Base-by-base conservation (phyloP, 2,113 vertebrate species). In the Noturus placidus region DNA sequence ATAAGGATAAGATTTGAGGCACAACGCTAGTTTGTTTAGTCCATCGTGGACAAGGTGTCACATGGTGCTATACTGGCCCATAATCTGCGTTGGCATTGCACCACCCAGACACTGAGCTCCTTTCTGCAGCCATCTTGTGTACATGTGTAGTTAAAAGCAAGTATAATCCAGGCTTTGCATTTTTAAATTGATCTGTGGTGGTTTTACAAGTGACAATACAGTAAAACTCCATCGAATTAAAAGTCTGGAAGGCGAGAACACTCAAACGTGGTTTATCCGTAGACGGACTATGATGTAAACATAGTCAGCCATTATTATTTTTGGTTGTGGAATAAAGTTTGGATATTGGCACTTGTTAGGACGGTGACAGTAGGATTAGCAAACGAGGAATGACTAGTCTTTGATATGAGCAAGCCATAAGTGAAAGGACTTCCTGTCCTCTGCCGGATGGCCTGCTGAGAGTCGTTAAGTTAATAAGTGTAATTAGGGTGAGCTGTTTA, bases 401-500 rank as follows among this genome's bases (percentile, higher is more conserved):
- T 69, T 87, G 57, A n/a, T 56, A 77, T 6, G 56, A 65, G 59
- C 61, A n/a, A 82, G 59, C 77, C 82, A 30, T n/a, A 69, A 79
- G 87, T 54, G 70, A 86, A 77, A 85, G 80, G 57, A 78, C 72
- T 88, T 85, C 59, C 88, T 88, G 46, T 56, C 80, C 81, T 82
- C 50, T 30, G 63, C 63, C 57, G 61, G 74, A 38, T 76, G 67
- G 74, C 88, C 82, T 63, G 82, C 87, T 85, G 85, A 27, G 77
- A 88, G 85, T 63, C 59, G 83, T 78, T 88, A 86, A 89, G 56
- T 86, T 88, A 88, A 91, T 87, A 84, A 88, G 86, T 61, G 85
- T 91, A 86, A 87, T 88, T 87, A 87, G 72, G 83, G 63, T 15
- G 59, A 89, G 80, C 88, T 59, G 42, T 77, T 89, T 82, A 87